Evolutionary conservation across 53 echinoderm and acorn worm species (phyloP).

Genomic region (Holothuria leucospilota): DNA sequence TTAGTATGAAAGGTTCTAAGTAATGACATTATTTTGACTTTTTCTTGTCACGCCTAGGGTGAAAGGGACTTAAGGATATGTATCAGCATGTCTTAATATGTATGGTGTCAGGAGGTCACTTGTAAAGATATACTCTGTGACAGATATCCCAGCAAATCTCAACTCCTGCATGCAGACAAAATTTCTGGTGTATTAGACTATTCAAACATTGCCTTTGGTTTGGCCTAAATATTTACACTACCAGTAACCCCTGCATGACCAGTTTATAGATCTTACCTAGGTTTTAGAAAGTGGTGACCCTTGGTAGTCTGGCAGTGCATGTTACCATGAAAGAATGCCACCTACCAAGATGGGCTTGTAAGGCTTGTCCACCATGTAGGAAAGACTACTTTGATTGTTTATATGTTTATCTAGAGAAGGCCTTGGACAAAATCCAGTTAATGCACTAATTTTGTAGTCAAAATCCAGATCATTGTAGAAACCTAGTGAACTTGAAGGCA

Average conservation of each 20-base stretch:
- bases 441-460: background rate
- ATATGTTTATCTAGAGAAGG: slow-evolving; percentile 1
- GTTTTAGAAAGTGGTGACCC: background rate
- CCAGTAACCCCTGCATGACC: background rate
- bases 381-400: slow-evolving; percentile 17
- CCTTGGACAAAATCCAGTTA: background rate
- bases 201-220: background rate
- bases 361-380: too few species aligned
- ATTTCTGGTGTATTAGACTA: too few species aligned
- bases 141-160: too few species aligned
- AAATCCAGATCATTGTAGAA: background rate
- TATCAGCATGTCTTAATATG: too few species aligned
- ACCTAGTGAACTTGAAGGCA: background rate
- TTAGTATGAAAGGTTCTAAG: too few species aligned
- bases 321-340: background rate
- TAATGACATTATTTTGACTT: too few species aligned
- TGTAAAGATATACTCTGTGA: too few species aligned
- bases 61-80: too few species aligned
- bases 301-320: too few species aligned
- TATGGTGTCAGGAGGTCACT: too few species aligned
- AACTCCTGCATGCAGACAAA: too few species aligned
- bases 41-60: too few species aligned
- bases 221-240: slow-evolving; percentile 29
- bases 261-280: background rate
- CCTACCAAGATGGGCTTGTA: background rate